Conservation (phyloP, 2,888 invertebrate genomes). For the Proisotoma minuta region DNA sequence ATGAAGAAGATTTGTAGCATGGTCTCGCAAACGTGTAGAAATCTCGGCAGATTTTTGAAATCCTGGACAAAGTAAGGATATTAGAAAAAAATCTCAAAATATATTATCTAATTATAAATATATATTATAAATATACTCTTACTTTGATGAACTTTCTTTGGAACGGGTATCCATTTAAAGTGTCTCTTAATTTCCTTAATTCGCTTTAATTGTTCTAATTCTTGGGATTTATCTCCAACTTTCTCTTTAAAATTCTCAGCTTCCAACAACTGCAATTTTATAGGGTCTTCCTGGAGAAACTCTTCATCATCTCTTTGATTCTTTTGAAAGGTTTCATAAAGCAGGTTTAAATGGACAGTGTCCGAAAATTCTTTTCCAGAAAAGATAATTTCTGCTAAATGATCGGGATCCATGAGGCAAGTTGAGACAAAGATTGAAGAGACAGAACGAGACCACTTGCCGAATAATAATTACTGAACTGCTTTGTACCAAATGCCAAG, state of each 20-base stretch:
- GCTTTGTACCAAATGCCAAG: too few species aligned
- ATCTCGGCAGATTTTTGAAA: constrained; percentile 23
- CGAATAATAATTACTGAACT: too few species aligned
- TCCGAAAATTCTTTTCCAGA: background rate
- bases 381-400: background rate
- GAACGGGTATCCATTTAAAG: constrained; percentile 28
- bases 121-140: background rate
- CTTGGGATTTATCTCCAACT: background rate
- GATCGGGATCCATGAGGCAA: background rate
- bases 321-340: constrained; percentile 4
- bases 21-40: constrained; percentile 13
- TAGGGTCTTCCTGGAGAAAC: too few species aligned
- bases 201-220: constrained; percentile 13
- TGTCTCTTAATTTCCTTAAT: constrained; percentile 17
- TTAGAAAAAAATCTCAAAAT: background rate
- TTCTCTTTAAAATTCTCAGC: background rate
- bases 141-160: background rate
- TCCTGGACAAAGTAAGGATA: constrained; percentile 10
- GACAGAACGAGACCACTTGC: too few species aligned
- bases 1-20: constrained; percentile 10
- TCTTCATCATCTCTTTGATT: background rate
- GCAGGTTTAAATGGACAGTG: background rate
- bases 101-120: background rate
- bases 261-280: too few species aligned
- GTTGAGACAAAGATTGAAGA: too few species aligned